Base-by-base conservation (phyloP, 2,797 vertebrate genomes). In the Sardinella longiceps region DNA sequence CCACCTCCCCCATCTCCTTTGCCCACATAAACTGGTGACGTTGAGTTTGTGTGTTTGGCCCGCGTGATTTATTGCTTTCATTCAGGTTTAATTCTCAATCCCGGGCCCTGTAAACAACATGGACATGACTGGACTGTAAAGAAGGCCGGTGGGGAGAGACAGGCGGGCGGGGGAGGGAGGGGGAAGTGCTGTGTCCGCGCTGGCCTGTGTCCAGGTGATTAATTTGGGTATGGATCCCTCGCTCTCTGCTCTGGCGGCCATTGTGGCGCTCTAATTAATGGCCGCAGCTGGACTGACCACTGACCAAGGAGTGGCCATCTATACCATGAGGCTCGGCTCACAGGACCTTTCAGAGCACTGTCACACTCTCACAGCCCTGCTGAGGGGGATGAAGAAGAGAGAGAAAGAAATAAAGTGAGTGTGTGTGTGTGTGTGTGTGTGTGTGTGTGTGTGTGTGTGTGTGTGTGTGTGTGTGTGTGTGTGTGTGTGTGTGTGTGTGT, bases 61-160 rank as follows among this genome's bases (percentile, higher is more conserved):
- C 87, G 86, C 86, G 89, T 94, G 94, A 95, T 95, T 94, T 95
- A 95, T 95, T 88, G 89, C 93, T 92, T 93, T 94, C 93, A 94
- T 95, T 95, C 95, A 94, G 92, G 91, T 94, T 95, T 95, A 95
- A 94, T 95, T 95, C 94, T 94, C 90, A 91, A 94, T 94, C 91
- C 92, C 91, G 91, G 93, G 92, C 92, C 91, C 91, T 85, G 94
- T 94, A 95, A 94, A 95, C 94, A 95, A 94, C 93, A 90, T 58
- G 89, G 92, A 95, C 95, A 94, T 95, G 94, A 93, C 94, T 88
- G 90, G 94, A 95, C 93, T 95, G 93, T 93, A 93, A 93, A 95
- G 12, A 81, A 37, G 12, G 28, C 63, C 5, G 2, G n/a, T n/a
- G n/a, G 63, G 25, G 1, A 30, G 28, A 33, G 12, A 30, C 25